Evolutionary conservation across 2,797 vertebrate genomes (phyloP).

Genomic region (Serranus cabrilla): DNA sequence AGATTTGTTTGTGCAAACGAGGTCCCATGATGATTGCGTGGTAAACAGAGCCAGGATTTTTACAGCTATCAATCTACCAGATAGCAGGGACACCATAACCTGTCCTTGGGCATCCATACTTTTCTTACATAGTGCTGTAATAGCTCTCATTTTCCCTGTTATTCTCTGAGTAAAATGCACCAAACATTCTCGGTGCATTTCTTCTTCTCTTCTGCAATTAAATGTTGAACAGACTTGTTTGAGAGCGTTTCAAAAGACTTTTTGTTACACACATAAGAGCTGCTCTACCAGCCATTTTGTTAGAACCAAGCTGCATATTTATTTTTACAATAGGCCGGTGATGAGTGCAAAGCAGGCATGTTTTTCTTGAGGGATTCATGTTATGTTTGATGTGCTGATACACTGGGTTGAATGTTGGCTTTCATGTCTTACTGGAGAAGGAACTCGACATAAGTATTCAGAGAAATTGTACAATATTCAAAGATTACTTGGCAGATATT

Average conservation of each 20-base stretch:
- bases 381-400: conserved; percentile 57
- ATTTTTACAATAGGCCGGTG: conserved; percentile 22
- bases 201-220: conserved; percentile 39
- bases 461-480: conserved; percentile 16
- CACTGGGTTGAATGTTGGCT: conserved; percentile 37
- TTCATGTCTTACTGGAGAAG: conserved; percentile 42
- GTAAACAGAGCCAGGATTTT: conserved; percentile 68
- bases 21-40: conserved; percentile 75
- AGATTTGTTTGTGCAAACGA: conserved; percentile 82
- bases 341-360: background rate
- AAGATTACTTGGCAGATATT: background rate
- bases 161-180: conserved; percentile 37
- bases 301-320: conserved; percentile 30
- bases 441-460: conserved; percentile 44
- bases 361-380: conserved; percentile 28
- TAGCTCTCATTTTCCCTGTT: conserved; percentile 45
- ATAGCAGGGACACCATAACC: conserved; percentile 75
- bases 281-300: conserved; percentile 29
- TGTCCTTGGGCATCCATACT: conserved; percentile 73
- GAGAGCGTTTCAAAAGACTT: conserved; percentile 26
- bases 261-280: conserved; percentile 40
- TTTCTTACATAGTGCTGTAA: conserved; percentile 24
- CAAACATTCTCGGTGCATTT: conserved; percentile 18
- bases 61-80: conserved; percentile 65
- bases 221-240: conserved; percentile 34